Evolutionary conservation across 2,113 vertebrate genomes (phyloP).

Genomic region (Caranx melampygus): DNA sequence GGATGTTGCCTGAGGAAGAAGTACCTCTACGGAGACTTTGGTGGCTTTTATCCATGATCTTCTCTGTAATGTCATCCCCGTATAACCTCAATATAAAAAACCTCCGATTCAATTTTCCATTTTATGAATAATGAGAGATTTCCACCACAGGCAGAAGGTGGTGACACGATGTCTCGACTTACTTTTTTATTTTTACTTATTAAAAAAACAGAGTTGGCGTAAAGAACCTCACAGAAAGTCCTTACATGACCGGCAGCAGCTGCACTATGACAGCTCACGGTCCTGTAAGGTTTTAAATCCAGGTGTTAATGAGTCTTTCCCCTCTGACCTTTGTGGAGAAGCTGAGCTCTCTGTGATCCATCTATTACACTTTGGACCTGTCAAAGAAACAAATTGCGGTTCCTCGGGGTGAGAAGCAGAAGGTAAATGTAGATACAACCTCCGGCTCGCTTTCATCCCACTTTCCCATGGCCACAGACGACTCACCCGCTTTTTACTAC

Average conservation of each 20-base stretch:
- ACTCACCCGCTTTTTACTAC: not conserved
- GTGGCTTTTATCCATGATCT: too few species aligned
- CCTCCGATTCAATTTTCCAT: too few species aligned
- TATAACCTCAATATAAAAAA: too few species aligned
- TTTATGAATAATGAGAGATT: too few species aligned
- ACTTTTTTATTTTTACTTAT: too few species aligned
- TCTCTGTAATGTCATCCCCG: too few species aligned
- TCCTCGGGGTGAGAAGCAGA: conserved; percentile 27
- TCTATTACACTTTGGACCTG: conserved; percentile 41
- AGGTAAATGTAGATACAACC: conserved; percentile 59
- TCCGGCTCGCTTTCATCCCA: conserved; percentile 34
- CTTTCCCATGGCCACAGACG: conserved; percentile 6
- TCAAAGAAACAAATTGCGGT: conserved; percentile 48
- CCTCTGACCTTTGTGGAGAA: conserved; percentile 26
- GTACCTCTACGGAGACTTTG: too few species aligned
- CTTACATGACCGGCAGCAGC: not conserved
- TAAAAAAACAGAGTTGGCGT: too few species aligned
- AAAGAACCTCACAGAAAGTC: too few species aligned
- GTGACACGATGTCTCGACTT: too few species aligned
- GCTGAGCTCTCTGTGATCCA: conserved; percentile 13
- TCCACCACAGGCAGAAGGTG: too few species aligned
- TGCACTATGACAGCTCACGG: not conserved
- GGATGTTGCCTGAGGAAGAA: too few species aligned
- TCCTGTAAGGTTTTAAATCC: conserved; percentile 7
- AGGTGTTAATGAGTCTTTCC: conserved; percentile 28